Evolutionary conservation across 2,113 vertebrate genomes (phyloP), one percentile per base, ranked within the genome.

Genomic region (Pogona vitticeps): DNA sequence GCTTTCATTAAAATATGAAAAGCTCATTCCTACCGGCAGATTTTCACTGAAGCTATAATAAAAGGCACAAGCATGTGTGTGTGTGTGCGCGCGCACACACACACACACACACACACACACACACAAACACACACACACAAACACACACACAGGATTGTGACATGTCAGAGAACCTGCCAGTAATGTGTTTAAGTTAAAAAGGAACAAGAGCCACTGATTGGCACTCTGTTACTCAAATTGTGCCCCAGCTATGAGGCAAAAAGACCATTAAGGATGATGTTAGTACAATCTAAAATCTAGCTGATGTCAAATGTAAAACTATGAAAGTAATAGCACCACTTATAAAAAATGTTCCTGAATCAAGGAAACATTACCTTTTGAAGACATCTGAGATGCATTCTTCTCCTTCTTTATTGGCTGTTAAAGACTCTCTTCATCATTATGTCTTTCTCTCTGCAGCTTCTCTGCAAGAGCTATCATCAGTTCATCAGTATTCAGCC

Each of bases 121-220:
- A n/a, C n/a, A n/a, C n/a, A n/a, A n/a, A n/a, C n/a, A n/a, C n/a
- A n/a, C n/a, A n/a, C n/a, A n/a, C n/a, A n/a, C n/a, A n/a, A n/a
- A n/a, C n/a, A n/a, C n/a, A n/a, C n/a, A n/a, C n/a, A n/a, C n/a
- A n/a, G 26, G 70, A 59, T 23, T 14, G 12, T 38, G 59, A 61
- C 59, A 36, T 79, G 56, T 38, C 21, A 42, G n/a, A 76, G 40
- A 52, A 31, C 76, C 91, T 88, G 88, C 90, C 85, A 89, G 89
- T 85, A 93, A 91, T 94, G 94, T 91, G 89, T 93, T 90, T 79
- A 91, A 94, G 86, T 70, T 93, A 91, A 94, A 94, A 90, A 91
- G 76, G 92, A 96, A 95, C 88, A 96, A 94, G 90, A 93, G 90
- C 20, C 88, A 80, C 92, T 95, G 95, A 96, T 93, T 96, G 93